These are phyloP conservation scores for Caenorhabditis sp. DNA, from an alignment of 2,888 invertebrate species.

Conservation along the genomic window DNA sequence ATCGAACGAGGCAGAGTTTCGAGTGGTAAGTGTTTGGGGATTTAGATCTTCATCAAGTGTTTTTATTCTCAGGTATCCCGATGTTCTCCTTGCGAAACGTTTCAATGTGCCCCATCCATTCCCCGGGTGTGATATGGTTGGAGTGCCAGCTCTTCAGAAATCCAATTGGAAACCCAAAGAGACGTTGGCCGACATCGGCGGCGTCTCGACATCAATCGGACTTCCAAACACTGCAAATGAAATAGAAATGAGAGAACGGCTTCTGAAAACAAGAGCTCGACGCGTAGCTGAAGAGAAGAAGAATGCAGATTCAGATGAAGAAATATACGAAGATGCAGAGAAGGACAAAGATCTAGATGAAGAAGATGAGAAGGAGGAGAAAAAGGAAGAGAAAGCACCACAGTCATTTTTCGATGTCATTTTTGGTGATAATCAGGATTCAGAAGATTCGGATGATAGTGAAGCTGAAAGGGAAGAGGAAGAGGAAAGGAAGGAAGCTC, in stretches of 20 bases:
- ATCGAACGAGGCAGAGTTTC: conserved; percentile 86
- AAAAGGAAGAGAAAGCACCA: conserved; percentile 63
- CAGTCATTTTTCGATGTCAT: conserved; percentile 68
- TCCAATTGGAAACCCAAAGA: conserved; percentile 37
- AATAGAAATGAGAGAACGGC: conserved; percentile 55
- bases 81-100: conserved; percentile 90
- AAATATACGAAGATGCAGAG: conserved; percentile 31
- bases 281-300: conserved; percentile 35
- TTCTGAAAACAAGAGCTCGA: conserved; percentile 40
- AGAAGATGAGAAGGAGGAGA: conserved; percentile 36
- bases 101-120: conserved; percentile 95
- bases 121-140: conserved; percentile 85
- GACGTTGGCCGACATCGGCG: conserved; percentile 63
- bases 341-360: conserved; percentile 38
- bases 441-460: conserved; percentile 49
- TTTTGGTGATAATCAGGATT: conserved; percentile 57
- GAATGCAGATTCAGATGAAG: conserved; percentile 6
- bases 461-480: conserved; percentile 60
- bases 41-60: background rate
- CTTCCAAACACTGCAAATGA: conserved; percentile 73
- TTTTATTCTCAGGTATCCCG: conserved; percentile 69
- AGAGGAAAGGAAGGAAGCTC: conserved; percentile 20
- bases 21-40: conserved; percentile 58
- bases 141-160: conserved; percentile 71
- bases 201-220: conserved; percentile 57